Evolutionary conservation across 2,113 vertebrate genomes (phyloP), one percentile per base, ranked within the genome.

Genomic region (Syngnathus scovelli): DNA sequence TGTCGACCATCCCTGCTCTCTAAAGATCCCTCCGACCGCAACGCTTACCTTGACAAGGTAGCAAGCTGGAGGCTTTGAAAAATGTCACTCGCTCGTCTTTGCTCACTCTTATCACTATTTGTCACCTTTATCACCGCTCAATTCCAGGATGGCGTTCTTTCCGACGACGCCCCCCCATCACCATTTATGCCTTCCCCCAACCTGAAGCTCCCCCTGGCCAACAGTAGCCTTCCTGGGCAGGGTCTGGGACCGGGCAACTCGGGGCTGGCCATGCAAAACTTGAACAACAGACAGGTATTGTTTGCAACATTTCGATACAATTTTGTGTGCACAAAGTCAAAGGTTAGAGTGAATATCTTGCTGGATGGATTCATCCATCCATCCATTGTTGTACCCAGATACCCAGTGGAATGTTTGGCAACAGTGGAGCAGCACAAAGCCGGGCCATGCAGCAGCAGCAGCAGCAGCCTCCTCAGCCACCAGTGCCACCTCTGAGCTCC

Each of bases 111-210:
- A 9, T 44, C 23, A 23, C 1, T 13, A 33, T 46, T 56, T 37
- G 44, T 15, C 56, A 16, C 13, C 8, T 2, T 21, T 0, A 1
- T 43, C 33, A 73, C 41, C 7, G 44, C 49, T 54, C 59, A 36
- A 83, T 89, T 85, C 83, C 93, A 99, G 96, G 96, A 98, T 88
- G 93, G 94, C 87, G 92, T 94, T 92, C 91, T 98, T 90, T 94
- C 93, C 91, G 96, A 99, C 90, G 95, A 99, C 80, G 90, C 93
- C 91, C 91, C 94, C 89, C 91, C 94, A 92, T 99, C 96, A 98
- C 96, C 95, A 85, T 98, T 98, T 96, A 92, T 99, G 95, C 96
- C 96, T 98, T 99, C 96, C 92, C 94, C 96, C 91, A 94, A 94
- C 93, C 94, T 96, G 93, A 98, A 98, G 93, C 95, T 95, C 92